Evolutionary conservation across 2,797 vertebrate genomes (phyloP).

Genomic region (Dicrostonyx torquatus): DNA sequence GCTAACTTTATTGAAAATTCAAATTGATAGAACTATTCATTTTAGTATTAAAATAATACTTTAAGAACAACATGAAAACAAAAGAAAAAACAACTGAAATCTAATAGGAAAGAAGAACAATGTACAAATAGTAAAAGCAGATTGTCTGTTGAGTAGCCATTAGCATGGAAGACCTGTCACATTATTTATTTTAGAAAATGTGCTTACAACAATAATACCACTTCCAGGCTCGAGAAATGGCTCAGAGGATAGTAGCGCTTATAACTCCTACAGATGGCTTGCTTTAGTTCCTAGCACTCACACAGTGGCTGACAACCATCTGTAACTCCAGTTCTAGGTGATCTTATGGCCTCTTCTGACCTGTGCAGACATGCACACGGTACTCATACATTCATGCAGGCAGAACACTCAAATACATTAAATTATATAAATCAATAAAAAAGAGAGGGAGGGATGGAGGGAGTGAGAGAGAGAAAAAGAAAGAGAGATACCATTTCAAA

Average conservation of each 20-base stretch:
- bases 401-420: not conserved
- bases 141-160: not conserved
- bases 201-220: not conserved
- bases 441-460: not conserved
- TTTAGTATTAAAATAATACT: constrained; percentile 11
- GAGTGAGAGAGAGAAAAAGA: not conserved
- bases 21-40: not conserved
- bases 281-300: not conserved
- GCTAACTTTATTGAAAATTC: constrained; percentile 19
- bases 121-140: not conserved
- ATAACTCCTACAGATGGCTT: not conserved
- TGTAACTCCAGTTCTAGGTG: not conserved
- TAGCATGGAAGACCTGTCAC: not conserved
- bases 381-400: not conserved
- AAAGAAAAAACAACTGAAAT: not conserved
- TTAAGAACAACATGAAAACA: not conserved
- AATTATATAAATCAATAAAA: not conserved
- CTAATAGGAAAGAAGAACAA: not conserved
- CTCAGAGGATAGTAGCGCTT: not conserved
- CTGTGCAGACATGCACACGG: not conserved
- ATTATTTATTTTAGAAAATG: not conserved
- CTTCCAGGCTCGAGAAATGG: too few relatives aligned
- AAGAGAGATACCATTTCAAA: not conserved
- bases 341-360: not conserved
- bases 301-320: not conserved